Evolutionary conservation across 2,113 vertebrate genomes (phyloP).

Genomic region (Mugil cephalus): DNA sequence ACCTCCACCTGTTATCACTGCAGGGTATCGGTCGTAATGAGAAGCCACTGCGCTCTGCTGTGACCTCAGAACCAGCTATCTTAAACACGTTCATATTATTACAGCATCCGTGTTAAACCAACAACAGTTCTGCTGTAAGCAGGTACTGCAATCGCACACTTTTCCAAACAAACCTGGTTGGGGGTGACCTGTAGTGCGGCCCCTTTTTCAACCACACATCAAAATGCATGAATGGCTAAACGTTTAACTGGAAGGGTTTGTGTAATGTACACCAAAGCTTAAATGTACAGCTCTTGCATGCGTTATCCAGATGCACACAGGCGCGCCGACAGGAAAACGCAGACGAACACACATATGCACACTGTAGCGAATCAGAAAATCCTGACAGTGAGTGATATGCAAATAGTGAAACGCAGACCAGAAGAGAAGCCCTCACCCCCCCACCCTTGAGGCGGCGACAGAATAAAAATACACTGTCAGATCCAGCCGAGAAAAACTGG

Average conservation of each 20-base stretch:
- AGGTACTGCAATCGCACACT: slow-evolving; percentile 1
- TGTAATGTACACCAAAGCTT: background rate
- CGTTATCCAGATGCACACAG: slow-evolving; percentile 3
- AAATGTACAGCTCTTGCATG: background rate
- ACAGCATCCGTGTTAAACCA: background rate
- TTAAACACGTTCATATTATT: slow-evolving; percentile 2
- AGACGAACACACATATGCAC: background rate
- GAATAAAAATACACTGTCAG: slow-evolving; percentile 53
- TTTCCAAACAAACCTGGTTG: slow-evolving; percentile 31
- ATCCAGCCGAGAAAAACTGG: slow-evolving; percentile 45
- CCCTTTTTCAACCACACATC: slow-evolving; percentile 6
- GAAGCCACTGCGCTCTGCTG: slow-evolving; percentile 15
- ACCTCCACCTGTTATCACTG: slow-evolving; percentile 52
- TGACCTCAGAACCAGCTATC: slow-evolving; percentile 14
- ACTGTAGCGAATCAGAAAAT: slow-evolving; percentile 23
- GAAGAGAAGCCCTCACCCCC: background rate
- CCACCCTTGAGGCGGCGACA: slow-evolving; percentile 31
- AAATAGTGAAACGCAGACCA: slow-evolving; percentile 29
- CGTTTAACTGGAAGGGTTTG: background rate
- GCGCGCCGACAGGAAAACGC: background rate
- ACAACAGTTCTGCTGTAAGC: background rate
- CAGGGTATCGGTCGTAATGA: slow-evolving; percentile 54
- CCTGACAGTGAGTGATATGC: slow-evolving; percentile 54
- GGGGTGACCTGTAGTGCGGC: background rate
- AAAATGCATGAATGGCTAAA: slow-evolving; percentile 20